Base-by-base conservation (phyloP, 1,140 invertebrate species). In the Drosophila sproati region DNA sequence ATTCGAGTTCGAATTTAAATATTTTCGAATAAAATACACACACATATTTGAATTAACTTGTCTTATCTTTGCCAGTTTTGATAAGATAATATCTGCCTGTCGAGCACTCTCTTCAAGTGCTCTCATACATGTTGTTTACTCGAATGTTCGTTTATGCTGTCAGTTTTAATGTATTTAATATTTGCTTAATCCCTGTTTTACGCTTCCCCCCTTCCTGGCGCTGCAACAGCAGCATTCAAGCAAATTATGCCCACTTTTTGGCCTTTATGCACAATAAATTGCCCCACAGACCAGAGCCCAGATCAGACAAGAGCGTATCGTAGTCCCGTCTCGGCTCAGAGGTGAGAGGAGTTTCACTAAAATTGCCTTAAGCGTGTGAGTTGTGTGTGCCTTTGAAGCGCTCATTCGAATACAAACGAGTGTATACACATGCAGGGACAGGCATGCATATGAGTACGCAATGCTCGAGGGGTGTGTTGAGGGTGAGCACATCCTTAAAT, bases 141-240 rank as follows among this genome's bases (percentile, higher is more conserved):
- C 60, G 67, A 75, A 82, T 76, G 54, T 62, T 54, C 32, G 67
- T 43, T 62, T 63, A 51, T 59, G 52, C 51, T 82, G 83, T 83
- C 82, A 77, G 82, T 83, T 87, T 71, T 80, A 87, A 88, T 87
- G 80, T 87, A 83, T 88, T 88, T 89, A 88, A 89, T 88, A 88
- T 88, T 88, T 88, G 80, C 77, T 78, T 75, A 88, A 83, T 77
- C 59, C 39, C 41, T 39, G 7, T 67, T 34, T 35, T 66, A 3
- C 32, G 10, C 5, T 5, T 10, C 20, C 35, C 10, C 61, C 8
- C 37, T 28, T 37, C 34, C 31, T 29, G 47, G 29, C 51, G 45
- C 52, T 20, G 20, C 39, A 6, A 3, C 39, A 41, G n/a, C 61
- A 45, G 71, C 48, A 80, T 50, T 64, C 59, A 52, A 64, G 62